A percentile compares a stretch with the other conserved stretches of the same genome.
Evolutionary conservation across 2,888 invertebrate genomes (phyloP).

Genomic region (Ormyrus rosae): DNA sequence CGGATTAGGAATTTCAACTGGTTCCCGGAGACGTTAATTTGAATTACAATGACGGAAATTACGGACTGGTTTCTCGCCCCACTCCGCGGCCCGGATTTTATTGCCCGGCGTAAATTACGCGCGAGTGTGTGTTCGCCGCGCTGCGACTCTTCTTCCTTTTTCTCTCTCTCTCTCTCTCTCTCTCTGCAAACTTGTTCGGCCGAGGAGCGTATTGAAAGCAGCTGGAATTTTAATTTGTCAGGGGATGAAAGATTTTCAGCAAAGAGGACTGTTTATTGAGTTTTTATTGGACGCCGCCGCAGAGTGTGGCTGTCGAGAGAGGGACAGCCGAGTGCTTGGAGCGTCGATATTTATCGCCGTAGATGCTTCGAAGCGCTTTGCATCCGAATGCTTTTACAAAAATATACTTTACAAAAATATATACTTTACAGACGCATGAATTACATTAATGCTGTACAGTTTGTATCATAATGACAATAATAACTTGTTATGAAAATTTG

Average conservation of each 20-base stretch:
- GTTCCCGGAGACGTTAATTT: conserved; percentile 54
- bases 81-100: conserved; percentile 35
- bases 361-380: conserved; percentile 1
- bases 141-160: conserved; percentile 11
- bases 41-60: conserved; percentile 57
- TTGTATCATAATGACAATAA: background rate
- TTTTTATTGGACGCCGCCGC: conserved; percentile 45
- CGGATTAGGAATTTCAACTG: conserved; percentile 55
- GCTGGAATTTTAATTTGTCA: conserved; percentile 59
- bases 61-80: conserved; percentile 44
- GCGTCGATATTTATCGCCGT: conserved; percentile 47
- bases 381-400: conserved; percentile 17
- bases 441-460: conserved; percentile 2
- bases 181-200: conserved; percentile 51
- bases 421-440: conserved; percentile 46
- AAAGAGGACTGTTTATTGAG: conserved; percentile 55
- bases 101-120: conserved; percentile 44
- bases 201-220: conserved; percentile 33
- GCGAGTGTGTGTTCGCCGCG: conserved; percentile 3
- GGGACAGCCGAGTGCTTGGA: conserved; percentile 5
- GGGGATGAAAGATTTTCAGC: conserved; percentile 57
- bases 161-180: background rate
- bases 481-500: no score
- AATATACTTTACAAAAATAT: conserved; percentile 17
- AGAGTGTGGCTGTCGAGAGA: background rate